Evolutionary conservation across 2,888 invertebrate genomes (phyloP).

Genomic region (Acleris cristana): DNA sequence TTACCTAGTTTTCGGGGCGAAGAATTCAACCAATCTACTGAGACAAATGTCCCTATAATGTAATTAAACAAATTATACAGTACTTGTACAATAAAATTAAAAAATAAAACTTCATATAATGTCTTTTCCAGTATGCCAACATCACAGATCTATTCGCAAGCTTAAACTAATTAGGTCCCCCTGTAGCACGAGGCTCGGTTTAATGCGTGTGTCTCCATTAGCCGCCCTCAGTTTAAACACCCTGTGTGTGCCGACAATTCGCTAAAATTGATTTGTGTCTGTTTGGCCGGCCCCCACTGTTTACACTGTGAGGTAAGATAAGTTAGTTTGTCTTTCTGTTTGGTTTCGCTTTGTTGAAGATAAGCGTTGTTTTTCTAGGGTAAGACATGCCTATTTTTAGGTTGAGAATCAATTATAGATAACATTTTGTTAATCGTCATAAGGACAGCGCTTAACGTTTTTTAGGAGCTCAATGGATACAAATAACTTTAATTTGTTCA

Average conservation of each 20-base stretch:
- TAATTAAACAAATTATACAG: too few relatives aligned
- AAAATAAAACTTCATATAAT: too few relatives aligned
- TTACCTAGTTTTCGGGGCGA: too few relatives aligned
- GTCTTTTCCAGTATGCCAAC: slow-evolving; percentile 11
- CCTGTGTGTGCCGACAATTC: slow-evolving; percentile 71
- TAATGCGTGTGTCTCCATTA: slow-evolving; percentile 84
- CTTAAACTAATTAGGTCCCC: slow-evolving; percentile 83
- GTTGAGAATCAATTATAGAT: not conserved
- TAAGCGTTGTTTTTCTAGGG: not conserved
- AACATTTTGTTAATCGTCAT: too few relatives aligned
- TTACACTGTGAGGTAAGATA: slow-evolving; percentile 35
- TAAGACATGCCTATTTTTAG: not conserved
- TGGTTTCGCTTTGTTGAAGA: slow-evolving; percentile 9
- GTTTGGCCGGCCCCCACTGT: slow-evolving; percentile 51
- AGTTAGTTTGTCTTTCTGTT: slow-evolving; percentile 23
- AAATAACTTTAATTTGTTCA: too few relatives aligned
- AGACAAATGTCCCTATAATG: too few relatives aligned
- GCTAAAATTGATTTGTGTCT: slow-evolving; percentile 81
- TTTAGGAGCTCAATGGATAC: too few relatives aligned
- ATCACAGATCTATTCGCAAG: slow-evolving; percentile 56
- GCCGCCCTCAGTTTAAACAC: slow-evolving; percentile 77
- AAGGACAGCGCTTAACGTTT: too few relatives aligned
- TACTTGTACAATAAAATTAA: too few relatives aligned
- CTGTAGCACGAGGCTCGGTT: slow-evolving; percentile 75
- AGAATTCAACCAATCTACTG: too few relatives aligned